Evolutionary conservation across 2,113 vertebrate species (phyloP), one percentile per base, ranked within the genome.

Genomic region (Oxygymnocypris stewartii): DNA sequence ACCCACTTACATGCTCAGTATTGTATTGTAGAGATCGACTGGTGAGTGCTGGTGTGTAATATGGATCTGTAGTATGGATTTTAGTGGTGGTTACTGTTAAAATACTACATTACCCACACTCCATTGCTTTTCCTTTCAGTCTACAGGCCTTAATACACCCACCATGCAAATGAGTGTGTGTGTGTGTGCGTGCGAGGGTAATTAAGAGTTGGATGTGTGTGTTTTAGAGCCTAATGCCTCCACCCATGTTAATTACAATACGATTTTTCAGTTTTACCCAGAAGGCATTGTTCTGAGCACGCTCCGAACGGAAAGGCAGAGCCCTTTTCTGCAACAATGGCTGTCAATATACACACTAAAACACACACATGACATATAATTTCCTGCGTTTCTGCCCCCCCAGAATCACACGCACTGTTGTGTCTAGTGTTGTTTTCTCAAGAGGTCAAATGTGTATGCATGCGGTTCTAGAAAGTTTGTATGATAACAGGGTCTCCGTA

Each of bases 231-330:
- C 16, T 84, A 74, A 84, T 87, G 76, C 78, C 76, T 85, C 49
- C 59, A 85, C 73, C 83, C 28, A 71, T 84, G 74, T 79, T 67
- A 85, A 79, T 87, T 75, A 87, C 79, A 78, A 65, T 87, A 79
- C 76, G 35, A 85, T 79, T 74, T 86, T 82, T 71, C 74, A 54
- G 54, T 12, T 57, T 73, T 77, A 75, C 71, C 87, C 85, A 85
- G 42, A 83, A 90, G 23, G 71, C 83, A 88, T 88, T 88, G 85
- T 90, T 86, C 84, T 86, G 79, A 57, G 49, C 57, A 79, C 49
- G 1, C 47, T 67, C 74, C 37, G 42, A 75, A 79, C 79, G 87
- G 89, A 90, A 85, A 87, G 85, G 84, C 82, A 79, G 79, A 87
- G 87, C 44, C 79, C 83, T 84, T 85, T 79, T 79, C 8, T 51